Conservation (phyloP, 1,140 invertebrate genomes). For the Acromyrmex heyeri region DNA sequence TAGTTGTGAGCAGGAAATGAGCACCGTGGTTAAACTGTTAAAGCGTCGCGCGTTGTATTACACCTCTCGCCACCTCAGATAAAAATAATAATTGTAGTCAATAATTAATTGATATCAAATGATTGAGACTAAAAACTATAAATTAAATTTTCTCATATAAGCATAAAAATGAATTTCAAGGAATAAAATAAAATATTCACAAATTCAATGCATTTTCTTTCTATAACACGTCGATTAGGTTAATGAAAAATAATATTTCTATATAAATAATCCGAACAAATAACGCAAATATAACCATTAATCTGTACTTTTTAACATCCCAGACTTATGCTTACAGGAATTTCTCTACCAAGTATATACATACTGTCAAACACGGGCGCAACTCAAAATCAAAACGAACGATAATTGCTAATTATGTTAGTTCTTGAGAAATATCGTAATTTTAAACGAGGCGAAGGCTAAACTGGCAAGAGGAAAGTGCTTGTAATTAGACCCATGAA, state of each 20-base stretch:
- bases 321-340: neutral
- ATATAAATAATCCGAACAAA: neutral
- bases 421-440: conserved; percentile 54
- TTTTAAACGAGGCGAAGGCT: conserved; percentile 27
- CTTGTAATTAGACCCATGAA: conserved; percentile 68
- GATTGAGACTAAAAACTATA: neutral
- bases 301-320: neutral
- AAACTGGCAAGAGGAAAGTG: conserved; percentile 24
- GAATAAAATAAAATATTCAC: neutral
- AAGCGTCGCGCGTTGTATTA: conserved; percentile 31
- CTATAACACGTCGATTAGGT: neutral
- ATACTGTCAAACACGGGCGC: neutral
- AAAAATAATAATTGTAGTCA: conserved; percentile 8
- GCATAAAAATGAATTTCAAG: neutral
- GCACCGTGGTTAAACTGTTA: conserved; percentile 48
- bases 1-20: conserved; percentile 48
- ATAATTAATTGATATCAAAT: neutral
- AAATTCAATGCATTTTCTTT: neutral
- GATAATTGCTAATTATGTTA: conserved; percentile 70
- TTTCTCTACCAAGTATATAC: neutral
- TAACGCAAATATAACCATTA: neutral
- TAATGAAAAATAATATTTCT: neutral
- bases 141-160: neutral
- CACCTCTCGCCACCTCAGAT: conserved; percentile 11
- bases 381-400: conserved; percentile 68